Percentiles rank a stretch among this genome's conserved stretches.
Conservation (phyloP, 1,140 invertebrate species). For the Mactra quadrangularis region DNA sequence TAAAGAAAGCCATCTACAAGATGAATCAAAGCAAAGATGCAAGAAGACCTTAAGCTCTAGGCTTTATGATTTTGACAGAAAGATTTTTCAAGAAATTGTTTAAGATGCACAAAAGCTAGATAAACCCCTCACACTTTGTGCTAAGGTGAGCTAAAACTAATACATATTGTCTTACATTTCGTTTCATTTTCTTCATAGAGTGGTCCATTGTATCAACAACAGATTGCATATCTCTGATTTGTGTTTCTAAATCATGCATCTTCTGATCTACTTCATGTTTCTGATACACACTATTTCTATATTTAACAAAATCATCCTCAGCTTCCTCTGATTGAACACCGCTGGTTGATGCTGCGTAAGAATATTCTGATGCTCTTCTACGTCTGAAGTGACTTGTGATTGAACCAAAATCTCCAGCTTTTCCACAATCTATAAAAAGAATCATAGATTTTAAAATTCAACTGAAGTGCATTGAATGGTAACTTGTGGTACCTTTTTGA, state of each 20-base stretch:
- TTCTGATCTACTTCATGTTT: slow-evolving; percentile 50
- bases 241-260: slow-evolving; percentile 41
- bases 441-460: not conserved
- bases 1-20: too few species aligned
- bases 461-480: too few species aligned
- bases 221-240: slow-evolving; percentile 40
- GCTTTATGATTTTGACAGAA: too few species aligned
- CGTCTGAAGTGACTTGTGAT: slow-evolving; percentile 57
- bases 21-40: too few species aligned
- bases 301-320: not conserved
- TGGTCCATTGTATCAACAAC: slow-evolving; percentile 52
- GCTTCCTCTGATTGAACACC: not conserved
- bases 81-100: too few species aligned
- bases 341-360: slow-evolving; percentile 18
- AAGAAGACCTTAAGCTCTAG: too few species aligned
- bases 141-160: too few species aligned
- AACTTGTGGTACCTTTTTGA: too few species aligned
- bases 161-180: slow-evolving; percentile 52
- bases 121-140: too few species aligned
- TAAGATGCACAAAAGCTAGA: too few species aligned
- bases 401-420: slow-evolving; percentile 56
- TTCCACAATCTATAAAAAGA: slow-evolving; percentile 45
- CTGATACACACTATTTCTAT: slow-evolving; percentile 34
- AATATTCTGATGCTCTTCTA: slow-evolving; percentile 8
- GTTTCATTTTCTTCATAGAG: slow-evolving; percentile 56